Evolutionary conservation across 92 coral and sea anemone genomes (phyloP).

Genomic region (Paragorgia papillata): DNA sequence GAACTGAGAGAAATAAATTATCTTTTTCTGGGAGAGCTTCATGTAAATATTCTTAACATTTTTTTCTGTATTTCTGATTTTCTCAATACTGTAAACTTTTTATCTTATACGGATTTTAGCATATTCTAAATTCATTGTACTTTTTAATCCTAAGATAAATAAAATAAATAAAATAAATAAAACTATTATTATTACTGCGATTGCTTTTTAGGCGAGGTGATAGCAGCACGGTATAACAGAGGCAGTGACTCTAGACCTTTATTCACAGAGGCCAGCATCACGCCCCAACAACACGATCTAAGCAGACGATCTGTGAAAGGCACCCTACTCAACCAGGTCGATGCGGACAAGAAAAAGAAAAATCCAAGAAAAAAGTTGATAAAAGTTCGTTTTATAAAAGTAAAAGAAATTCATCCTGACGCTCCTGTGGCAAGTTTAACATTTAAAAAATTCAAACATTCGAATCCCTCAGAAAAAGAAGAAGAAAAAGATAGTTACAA

Average conservation of each 20-base stretch:
- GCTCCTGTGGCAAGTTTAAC: slow-evolving; percentile 21
- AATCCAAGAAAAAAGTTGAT: neutral
- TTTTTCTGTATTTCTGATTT: too few relatives aligned
- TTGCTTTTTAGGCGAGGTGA: neutral
- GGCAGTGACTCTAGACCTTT: neutral
- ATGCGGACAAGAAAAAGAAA: neutral
- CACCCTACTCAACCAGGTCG: neutral
- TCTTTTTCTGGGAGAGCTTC: too few relatives aligned
- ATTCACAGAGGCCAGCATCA: neutral
- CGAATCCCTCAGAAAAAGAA: neutral
- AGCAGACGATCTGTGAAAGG: neutral
- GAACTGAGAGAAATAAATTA: too few relatives aligned
- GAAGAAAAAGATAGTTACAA: neutral
- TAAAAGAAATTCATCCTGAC: slow-evolving; percentile 43
- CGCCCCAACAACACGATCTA: neutral
- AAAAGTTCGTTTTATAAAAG: slow-evolving; percentile 28
- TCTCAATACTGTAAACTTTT: too few relatives aligned
- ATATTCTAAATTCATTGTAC: too few relatives aligned
- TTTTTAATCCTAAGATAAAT: too few relatives aligned
- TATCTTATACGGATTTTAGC: too few relatives aligned
- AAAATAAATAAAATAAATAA: too few relatives aligned
- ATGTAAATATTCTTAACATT: too few relatives aligned
- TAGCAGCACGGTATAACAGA: too few relatives aligned
- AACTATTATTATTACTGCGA: too few relatives aligned
- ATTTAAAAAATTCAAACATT: neutral